These are phyloP conservation scores for Lycodopsis pacificus DNA, from an alignment of 2,797 vertebrate species.

Conservation along the genomic window DNA sequence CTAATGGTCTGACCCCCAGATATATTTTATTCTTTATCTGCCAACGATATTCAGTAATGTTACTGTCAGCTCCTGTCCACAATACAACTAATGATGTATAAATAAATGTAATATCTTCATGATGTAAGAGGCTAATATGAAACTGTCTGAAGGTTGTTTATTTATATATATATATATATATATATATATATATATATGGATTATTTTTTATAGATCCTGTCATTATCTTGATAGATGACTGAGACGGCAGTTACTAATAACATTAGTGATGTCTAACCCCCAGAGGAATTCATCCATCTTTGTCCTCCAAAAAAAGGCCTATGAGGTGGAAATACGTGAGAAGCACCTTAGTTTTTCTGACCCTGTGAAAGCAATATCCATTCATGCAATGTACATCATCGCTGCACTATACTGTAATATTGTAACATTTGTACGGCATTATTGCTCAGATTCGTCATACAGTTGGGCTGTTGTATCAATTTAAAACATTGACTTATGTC, in stretches of 20 bases:
- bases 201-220: neutral
- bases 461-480: neutral
- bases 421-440: neutral
- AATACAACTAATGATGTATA: neutral
- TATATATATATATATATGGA: too few species aligned
- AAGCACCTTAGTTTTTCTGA: neutral
- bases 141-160: too few species aligned
- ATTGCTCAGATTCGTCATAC: neutral
- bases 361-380: neutral
- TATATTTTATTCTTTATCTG: conserved; percentile 2
- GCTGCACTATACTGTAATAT: neutral
- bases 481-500: neutral
- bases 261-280: neutral
- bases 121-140: neutral
- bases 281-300: neutral
- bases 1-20: too few species aligned
- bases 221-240: neutral
- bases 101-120: conserved; percentile 1
- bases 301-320: neutral
- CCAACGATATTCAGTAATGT: neutral
- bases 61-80: neutral
- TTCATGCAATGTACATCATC: neutral
- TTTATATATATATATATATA: too few species aligned
- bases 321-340: neutral
- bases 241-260: neutral